Evolutionary conservation across 2,113 vertebrate species (phyloP), one percentile per base, ranked within the genome.

Genomic region (Oncorhynchus nerka): DNA sequence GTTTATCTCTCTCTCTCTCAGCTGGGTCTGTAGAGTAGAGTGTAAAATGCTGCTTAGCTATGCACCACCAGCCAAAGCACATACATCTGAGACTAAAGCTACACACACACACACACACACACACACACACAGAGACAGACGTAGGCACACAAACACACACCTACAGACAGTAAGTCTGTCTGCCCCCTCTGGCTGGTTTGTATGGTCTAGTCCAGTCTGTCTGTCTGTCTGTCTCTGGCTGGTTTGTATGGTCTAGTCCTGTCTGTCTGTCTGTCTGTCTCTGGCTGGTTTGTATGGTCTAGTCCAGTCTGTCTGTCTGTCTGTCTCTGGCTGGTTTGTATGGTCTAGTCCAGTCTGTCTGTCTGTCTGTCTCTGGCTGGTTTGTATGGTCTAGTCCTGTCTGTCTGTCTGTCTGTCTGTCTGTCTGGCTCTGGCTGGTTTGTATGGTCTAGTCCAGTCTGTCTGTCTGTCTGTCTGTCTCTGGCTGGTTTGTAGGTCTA

Each of bases 41-140:
- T 39, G 30, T 68, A 79, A 3, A 82, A 76, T 59, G 61, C 75
- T 61, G 74, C 76, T 62, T 68, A 79, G 70, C 45, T 74, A 28
- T 8, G 5, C 6, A 34, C 34, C 6, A 57, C 26, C 57, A 20
- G 7, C 39, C 48, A 34, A 49, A 79, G 49, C 67, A 20, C 68
- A 67, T 57, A 80, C 71, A 75, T 76, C 67, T 39, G 51, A 78
- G 70, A 45, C 57, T 7, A 4, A 32, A 32, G 49, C 68, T 69
- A 26, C 13, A 34, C 28, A 34, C 28, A 68, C 66, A 13, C 24
- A 62, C n/a, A 62, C 59, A 62, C 59, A 62, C 4, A 20, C 62
- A 26, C 62, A 26, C 24, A 65, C 24, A 28, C 24, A 22, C 62
- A 65, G 7, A 22, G 24, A 22, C 62, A 26, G 22, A 28, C 8